Base-by-base conservation (phyloP, 2,797 vertebrate species). In the Oreochromis mossambicus region DNA sequence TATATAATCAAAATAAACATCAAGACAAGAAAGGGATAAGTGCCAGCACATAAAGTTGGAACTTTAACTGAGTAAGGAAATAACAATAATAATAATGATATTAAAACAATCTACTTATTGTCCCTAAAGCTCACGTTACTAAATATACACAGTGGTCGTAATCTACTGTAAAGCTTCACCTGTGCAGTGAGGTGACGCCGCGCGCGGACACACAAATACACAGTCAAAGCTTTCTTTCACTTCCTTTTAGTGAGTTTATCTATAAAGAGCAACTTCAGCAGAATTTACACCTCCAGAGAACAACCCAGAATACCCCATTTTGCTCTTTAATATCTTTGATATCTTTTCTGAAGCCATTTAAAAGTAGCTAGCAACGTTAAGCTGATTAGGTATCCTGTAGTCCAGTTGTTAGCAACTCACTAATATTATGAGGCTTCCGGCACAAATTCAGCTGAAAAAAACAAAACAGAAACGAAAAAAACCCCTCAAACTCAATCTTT, bases 401-500 rank as follows among this genome's bases (percentile, higher is more conserved):
- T 73, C 21, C 19, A 19, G 17, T 77, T 29, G 58, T 17, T 17
- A 68, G 5, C 78, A 14, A 6, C 12, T 63, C 7, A 17, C 3
- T 34, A 15, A 54, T n/a, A 15, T 17, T 54, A 10, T 5, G 36
- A 5, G 1, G 3, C 5, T 29, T 19, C 19, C 36, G 1, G 2
- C 10, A 34, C 11, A 66, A 21, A 14, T 24, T 5, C 11, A 7
- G 14, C 6, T 26, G 6, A 50, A 8, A 38, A 43, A 19, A 29
- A 7, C 15, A 34, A 63, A 36, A 38, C 58, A 21, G 10, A 38
- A 38, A 63, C 58, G 12, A 54, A 55, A 13, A 1, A 2, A 32
- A 4, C 0, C 0, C 14, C 14, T n/a, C 52, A 29, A 11, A 4
- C 1, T 6, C 0, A 6, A 2, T 2, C 2, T 43, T 12, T 7